These are phyloP conservation scores for Coremacera marginata DNA, from an alignment of 2,888 invertebrate genomes.

Conservation along the genomic window DNA sequence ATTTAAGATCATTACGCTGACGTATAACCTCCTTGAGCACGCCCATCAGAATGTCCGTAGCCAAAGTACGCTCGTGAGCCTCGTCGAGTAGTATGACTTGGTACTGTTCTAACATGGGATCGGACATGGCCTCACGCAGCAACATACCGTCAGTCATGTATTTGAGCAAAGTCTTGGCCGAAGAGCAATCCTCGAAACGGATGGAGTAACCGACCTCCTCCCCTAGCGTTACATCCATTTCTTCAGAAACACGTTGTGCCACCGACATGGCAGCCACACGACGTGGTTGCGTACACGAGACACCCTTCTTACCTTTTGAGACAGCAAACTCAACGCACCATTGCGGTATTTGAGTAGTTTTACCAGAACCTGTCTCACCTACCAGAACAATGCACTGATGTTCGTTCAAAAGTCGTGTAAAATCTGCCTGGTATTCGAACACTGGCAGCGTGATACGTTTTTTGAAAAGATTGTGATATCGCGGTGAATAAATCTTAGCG, in stretches of 20 bases:
- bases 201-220: slow-evolving; percentile 97
- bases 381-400: slow-evolving; percentile 97
- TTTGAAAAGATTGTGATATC: slow-evolving; percentile 89
- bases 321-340: slow-evolving; percentile 88
- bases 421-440: slow-evolving; percentile 97
- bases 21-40: slow-evolving; percentile 93
- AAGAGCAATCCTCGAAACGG: slow-evolving; percentile 99
- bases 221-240: slow-evolving; percentile 96
- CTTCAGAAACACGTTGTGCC: slow-evolving; percentile 97
- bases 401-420: slow-evolving; percentile 91
- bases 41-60: slow-evolving; percentile 99
- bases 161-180: slow-evolving; percentile 92
- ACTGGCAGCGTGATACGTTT: slow-evolving; percentile 94
- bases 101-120: slow-evolving; percentile 96
- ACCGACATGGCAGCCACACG: slow-evolving; percentile 99
- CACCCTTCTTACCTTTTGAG: slow-evolving; percentile 78
- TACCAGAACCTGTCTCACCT: slow-evolving; percentile 99
- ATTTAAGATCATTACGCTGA: slow-evolving; percentile 91
- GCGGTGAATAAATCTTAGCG: slow-evolving; percentile 85
- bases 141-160: slow-evolving; percentile 99
- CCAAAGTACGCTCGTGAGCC: slow-evolving; percentile 98
- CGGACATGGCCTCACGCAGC: slow-evolving; percentile 98
- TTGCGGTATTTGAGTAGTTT: slow-evolving; percentile 99
- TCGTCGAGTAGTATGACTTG: slow-evolving; percentile 92
- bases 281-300: slow-evolving; percentile 97